Evolutionary conservation across 2,888 invertebrate species (phyloP).

Genomic region (Eurytoma californica): DNA sequence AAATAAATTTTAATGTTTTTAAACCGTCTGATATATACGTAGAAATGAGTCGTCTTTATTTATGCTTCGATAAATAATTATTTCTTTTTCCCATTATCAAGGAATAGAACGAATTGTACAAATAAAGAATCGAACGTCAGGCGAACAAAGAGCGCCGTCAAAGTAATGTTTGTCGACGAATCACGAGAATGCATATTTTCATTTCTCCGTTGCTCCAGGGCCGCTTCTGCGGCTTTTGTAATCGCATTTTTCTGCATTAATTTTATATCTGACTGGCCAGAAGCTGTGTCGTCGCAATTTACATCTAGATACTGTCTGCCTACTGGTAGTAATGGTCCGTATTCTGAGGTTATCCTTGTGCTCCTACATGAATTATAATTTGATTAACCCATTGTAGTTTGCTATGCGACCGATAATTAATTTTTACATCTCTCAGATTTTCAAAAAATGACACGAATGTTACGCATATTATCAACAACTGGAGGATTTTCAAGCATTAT

Average conservation of each 20-base stretch:
- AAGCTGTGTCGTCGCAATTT: background rate
- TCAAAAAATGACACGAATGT: too few species aligned
- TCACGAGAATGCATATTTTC: constrained; percentile 16
- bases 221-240: constrained; percentile 5
- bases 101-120: too few species aligned
- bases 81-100: background rate
- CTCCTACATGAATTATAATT: too few species aligned
- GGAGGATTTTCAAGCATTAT: too few species aligned
- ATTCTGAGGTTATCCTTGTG: too few species aligned
- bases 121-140: background rate
- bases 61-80: background rate
- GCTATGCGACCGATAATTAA: too few species aligned
- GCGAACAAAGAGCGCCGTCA: background rate
- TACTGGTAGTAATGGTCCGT: too few species aligned
- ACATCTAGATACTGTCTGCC: background rate
- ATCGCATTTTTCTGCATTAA: constrained; percentile 25
- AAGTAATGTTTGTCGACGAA: constrained; percentile 30
- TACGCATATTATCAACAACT: too few species aligned
- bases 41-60: background rate
- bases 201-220: background rate
- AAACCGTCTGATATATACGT: too few species aligned
- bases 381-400: too few species aligned
- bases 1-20: too few species aligned
- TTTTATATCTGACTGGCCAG: constrained; percentile 41
- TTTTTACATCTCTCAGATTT: too few species aligned